phyloP scores from a whole-genome alignment of 92 coral and sea anemone species.

The Umimayanthus kanabou region DNA sequence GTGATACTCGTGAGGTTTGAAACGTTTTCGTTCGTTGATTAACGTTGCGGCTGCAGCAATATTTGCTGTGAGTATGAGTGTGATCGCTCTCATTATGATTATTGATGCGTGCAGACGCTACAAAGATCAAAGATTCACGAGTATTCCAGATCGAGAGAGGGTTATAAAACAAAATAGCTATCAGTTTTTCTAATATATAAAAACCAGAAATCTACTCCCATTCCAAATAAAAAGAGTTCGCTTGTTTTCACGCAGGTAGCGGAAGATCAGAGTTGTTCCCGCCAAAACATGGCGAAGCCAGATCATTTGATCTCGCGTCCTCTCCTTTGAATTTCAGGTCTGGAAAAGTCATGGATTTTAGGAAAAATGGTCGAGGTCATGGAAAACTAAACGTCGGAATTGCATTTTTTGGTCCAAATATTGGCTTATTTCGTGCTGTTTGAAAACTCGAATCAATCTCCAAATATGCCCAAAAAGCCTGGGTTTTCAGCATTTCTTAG shows the following conservation, averaged over 20 bases:
- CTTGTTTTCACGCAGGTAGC: not conserved
- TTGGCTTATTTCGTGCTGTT: too few relatives aligned
- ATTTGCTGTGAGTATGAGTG: too few relatives aligned
- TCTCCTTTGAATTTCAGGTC: too few relatives aligned
- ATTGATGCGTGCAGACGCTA: conserved; percentile 12
- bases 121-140: not conserved
- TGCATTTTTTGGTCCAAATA: too few relatives aligned
- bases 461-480: too few relatives aligned
- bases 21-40: not conserved
- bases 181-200: not conserved
- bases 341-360: too few relatives aligned
- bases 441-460: too few relatives aligned
- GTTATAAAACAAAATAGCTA: not conserved
- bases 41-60: not conserved
- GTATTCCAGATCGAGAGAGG: not conserved
- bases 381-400: too few relatives aligned
- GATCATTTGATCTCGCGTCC: not conserved
- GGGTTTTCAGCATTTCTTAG: too few relatives aligned
- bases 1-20: too few relatives aligned
- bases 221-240: not conserved
- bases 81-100: not conserved
- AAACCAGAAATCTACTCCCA: not conserved
- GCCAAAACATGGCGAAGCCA: conserved; percentile 14
- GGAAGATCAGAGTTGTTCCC: conserved; percentile 3
- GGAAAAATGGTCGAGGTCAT: too few relatives aligned